A percentile compares a stretch with the other conserved stretches of the same genome.
These are phyloP conservation scores for Subacronicta megacephala DNA, from an alignment of 2,888 invertebrate genomes.

Conservation along the genomic window DNA sequence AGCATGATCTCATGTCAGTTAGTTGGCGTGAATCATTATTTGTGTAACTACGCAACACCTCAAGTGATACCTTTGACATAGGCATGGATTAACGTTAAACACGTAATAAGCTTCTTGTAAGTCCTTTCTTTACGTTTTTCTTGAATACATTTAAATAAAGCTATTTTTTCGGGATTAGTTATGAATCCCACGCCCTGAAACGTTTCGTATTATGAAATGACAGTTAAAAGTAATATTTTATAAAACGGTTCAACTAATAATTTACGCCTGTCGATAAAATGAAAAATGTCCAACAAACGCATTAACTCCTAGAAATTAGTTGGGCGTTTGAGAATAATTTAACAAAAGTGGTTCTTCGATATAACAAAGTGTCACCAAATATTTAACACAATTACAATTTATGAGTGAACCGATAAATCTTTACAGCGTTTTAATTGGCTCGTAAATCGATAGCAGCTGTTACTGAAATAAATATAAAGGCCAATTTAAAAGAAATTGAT, in stretches of 20 bases:
- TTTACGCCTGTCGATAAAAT: no score
- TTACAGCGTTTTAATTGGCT: constrained; percentile 76
- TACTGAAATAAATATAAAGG: constrained; percentile 79
- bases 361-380: constrained; percentile 42
- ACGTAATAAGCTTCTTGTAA: constrained; percentile 18
- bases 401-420: constrained; percentile 62
- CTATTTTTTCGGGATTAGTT: no score
- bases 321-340: constrained; percentile 16
- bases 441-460: constrained; percentile 82
- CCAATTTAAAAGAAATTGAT: constrained; percentile 81
- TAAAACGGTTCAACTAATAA: no score
- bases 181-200: no score
- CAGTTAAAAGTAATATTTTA: no score
- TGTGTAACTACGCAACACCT: constrained; percentile 43
- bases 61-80: constrained; percentile 29
- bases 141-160: no score
- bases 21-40: constrained; percentile 56
- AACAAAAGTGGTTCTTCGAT: constrained; percentile 21
- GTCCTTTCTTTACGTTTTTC: no score
- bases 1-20: constrained; percentile 59
- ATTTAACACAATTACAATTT: constrained; percentile 55
- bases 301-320: constrained; percentile 15
- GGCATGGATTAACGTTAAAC: constrained; percentile 21
- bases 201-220: no score
- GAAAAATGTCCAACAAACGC: no score